Percentiles rank a stretch among this genome's conserved stretches.
phyloP scores from a whole-genome alignment of 2,888 invertebrate genomes.

The Bruchidius siliquastri region DNA sequence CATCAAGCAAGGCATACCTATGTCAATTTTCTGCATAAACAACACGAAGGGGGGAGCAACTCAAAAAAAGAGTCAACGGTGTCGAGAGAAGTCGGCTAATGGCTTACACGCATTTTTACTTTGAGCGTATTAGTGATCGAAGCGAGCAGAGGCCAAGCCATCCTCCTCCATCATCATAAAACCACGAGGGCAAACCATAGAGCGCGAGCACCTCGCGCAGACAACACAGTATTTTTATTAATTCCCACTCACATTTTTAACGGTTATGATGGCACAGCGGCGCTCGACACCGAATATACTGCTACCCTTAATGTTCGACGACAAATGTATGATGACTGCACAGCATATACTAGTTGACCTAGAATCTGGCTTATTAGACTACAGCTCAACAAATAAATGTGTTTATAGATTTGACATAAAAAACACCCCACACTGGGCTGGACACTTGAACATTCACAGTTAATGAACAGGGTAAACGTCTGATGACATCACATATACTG shows the following conservation, averaged over 20 bases:
- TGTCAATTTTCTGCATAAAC: conserved; percentile 1
- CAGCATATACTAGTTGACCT: neutral
- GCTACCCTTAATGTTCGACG: neutral
- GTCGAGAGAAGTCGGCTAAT: conserved; percentile 28
- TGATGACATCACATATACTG: neutral
- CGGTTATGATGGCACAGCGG: conserved; percentile 6
- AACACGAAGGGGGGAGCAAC: neutral
- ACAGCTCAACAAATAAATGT: too few relatives aligned
- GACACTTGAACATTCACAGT: too few relatives aligned
- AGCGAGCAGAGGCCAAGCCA: conserved; percentile 21
- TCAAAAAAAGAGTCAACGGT: neutral
- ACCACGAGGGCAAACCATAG: conserved; percentile 8
- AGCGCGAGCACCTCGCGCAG: conserved; percentile 6
- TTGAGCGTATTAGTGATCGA: conserved; percentile 40
- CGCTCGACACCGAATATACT: neutral
- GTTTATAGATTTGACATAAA: too few relatives aligned
- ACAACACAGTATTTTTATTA: conserved; percentile 31
- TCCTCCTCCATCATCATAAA: conserved; percentile 32
- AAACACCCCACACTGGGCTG: too few relatives aligned
- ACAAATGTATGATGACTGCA: neutral
- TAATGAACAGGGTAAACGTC: too few relatives aligned
- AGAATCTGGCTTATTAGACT: too few relatives aligned
- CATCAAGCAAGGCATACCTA: conserved; percentile 1
- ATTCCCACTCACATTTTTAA: conserved; percentile 29
- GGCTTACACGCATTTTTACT: conserved; percentile 49